These are phyloP conservation scores for Lemur catta DNA, from an alignment of 2,797 vertebrate species.

Conservation along the genomic window DNA sequence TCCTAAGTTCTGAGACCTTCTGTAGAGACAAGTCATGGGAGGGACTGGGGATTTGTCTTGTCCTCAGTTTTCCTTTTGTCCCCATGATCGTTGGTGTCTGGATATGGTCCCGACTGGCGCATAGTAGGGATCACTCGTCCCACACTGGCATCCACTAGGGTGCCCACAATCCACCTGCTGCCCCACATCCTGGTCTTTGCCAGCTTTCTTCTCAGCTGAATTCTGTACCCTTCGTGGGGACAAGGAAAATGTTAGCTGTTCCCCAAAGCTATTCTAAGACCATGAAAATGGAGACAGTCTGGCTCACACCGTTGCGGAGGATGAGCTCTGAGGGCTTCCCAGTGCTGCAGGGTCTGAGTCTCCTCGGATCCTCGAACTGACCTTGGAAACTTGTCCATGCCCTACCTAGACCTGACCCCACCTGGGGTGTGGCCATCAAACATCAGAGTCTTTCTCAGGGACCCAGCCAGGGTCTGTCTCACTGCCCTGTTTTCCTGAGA, in stretches of 20 bases:
- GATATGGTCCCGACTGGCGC: fast-evolving
- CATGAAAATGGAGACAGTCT: no score
- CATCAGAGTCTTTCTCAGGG: neutral
- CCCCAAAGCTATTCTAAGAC: neutral
- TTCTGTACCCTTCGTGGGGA: neutral
- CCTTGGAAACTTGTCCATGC: neutral
- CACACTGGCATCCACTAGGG: no score
- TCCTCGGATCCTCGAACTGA: neutral
- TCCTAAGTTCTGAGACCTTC: no score
- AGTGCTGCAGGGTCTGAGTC: fast-evolving
- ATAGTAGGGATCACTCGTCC: fast-evolving
- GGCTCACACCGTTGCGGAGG: fast-evolving
- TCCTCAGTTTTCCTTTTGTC: neutral
- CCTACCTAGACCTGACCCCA: neutral
- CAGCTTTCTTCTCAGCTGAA: neutral
- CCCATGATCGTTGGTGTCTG: neutral
- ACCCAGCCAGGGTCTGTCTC: fast-evolving
- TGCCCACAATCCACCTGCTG: neutral
- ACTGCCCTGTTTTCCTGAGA: neutral
- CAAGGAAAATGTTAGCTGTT: neutral
- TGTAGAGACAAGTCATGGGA: neutral
- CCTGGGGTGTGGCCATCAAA: fast-evolving
- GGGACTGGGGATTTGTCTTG: no score
- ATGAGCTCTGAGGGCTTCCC: neutral
- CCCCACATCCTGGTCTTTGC: neutral